A percentile compares a stretch with the other conserved stretches of the same genome.
phyloP scores from a whole-genome alignment of 1,140 invertebrate genomes.

The Bathynomus jamesi region DNA sequence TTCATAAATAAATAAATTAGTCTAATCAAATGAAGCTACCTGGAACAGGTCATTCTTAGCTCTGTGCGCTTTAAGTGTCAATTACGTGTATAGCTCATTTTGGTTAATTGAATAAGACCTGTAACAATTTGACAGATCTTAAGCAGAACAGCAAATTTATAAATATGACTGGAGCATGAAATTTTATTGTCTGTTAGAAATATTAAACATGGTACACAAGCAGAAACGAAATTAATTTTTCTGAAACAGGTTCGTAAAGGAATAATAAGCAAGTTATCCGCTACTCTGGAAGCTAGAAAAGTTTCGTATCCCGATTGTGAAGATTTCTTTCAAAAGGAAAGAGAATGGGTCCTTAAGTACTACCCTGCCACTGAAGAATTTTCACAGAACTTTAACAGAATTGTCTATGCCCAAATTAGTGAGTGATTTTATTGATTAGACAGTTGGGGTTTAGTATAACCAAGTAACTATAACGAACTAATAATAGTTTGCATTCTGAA shows the following conservation, averaged over 20 bases:
- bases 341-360: conserved; percentile 44
- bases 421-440: no score
- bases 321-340: conserved; percentile 46
- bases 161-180: not conserved
- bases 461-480: no score
- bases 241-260: conserved; percentile 41
- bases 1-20: no score
- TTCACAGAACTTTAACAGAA: conserved; percentile 41
- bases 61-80: no score
- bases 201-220: not conserved
- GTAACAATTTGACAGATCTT: not conserved
- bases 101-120: not conserved
- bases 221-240: not conserved
- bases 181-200: not conserved
- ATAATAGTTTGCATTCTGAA: no score
- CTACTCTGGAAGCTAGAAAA: conserved; percentile 41
- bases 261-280: conserved; percentile 41
- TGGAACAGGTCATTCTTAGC: no score
- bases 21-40: no score
- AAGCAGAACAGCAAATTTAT: not conserved
- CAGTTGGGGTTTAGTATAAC: no score
- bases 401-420: conserved; percentile 43
- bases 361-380: conserved; percentile 41
- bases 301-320: conserved; percentile 46
- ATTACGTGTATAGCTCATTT: no score